A percentile compares a stretch with the other conserved stretches of the same genome.
Evolutionary conservation across 2,888 invertebrate genomes (phyloP).

Genomic region (Pammene aurita): DNA sequence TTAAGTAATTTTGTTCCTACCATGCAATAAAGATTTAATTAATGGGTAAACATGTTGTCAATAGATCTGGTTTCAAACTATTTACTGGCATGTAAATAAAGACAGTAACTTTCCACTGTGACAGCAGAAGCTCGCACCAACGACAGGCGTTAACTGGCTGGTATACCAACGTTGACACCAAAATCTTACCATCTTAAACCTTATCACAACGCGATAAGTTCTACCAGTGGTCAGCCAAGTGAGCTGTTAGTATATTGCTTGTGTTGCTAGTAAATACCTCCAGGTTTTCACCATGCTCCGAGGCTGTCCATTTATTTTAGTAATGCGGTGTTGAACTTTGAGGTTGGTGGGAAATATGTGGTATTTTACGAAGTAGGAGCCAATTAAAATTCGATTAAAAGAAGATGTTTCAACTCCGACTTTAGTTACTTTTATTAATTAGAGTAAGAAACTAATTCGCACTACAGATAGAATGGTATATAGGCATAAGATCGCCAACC

Average conservation of each 20-base stretch:
- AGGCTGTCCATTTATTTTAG: constrained; percentile 31
- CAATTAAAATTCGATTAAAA: constrained; percentile 11
- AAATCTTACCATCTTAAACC: background rate
- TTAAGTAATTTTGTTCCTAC: no score
- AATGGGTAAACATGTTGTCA: no score
- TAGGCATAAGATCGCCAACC: no score
- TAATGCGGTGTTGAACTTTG: constrained; percentile 27
- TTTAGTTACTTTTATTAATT: no score
- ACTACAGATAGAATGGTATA: no score
- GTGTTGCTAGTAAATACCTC: constrained; percentile 35
- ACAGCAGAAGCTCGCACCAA: constrained; percentile 12
- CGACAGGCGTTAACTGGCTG: constrained; percentile 34
- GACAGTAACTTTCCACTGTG: constrained; percentile 19
- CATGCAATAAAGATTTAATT: no score
- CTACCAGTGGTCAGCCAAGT: background rate
- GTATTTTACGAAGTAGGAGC: constrained; percentile 23
- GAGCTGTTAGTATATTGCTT: constrained; percentile 28
- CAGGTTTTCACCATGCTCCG: constrained; percentile 29
- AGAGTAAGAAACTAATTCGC: no score
- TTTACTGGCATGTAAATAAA: constrained; percentile 9
- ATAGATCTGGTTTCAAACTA: background rate
- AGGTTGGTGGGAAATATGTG: constrained; percentile 27
- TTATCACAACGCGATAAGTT: background rate
- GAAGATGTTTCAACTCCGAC: background rate
- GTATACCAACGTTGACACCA: background rate